Evolutionary conservation across 2,888 invertebrate genomes (phyloP).

Genomic region (Megalurothrips usitatus): DNA sequence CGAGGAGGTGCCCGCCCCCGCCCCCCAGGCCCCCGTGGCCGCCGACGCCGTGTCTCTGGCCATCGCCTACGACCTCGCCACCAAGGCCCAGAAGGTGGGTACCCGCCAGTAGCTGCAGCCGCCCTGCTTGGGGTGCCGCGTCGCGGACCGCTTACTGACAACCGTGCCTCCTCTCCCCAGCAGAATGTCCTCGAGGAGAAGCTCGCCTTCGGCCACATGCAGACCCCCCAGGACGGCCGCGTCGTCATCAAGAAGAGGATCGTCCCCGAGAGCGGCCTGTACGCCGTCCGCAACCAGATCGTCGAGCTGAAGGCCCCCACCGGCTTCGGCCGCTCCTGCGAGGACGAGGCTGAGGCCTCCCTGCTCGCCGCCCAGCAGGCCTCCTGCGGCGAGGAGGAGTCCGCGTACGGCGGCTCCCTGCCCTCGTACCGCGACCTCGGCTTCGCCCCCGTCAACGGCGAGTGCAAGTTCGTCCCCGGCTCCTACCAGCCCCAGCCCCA

Average conservation of each 20-base stretch:
- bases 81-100: neutral
- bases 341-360: constrained; percentile 21
- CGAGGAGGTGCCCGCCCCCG: neutral
- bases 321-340: constrained; percentile 19
- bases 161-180: neutral
- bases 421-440: constrained; percentile 13
- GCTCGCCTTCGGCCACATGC: constrained; percentile 21
- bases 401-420: constrained; percentile 3
- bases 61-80: constrained; percentile 13
- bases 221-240: constrained; percentile 21
- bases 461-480: constrained; percentile 24
- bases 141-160: neutral
- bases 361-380: constrained; percentile 15
- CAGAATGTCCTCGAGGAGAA: neutral
- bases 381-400: neutral
- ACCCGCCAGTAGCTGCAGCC: neutral
- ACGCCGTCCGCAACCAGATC: constrained; percentile 21
- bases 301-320: constrained; percentile 4
- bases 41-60: constrained; percentile 10
- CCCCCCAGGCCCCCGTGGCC: neutral
- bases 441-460: constrained; percentile 16
- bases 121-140: neutral
- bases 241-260: neutral
- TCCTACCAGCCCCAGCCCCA: neutral
- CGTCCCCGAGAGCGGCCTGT: constrained; percentile 16